Conservation (phyloP, 2,888 invertebrate species). For the Ormyrus thymus region DNA sequence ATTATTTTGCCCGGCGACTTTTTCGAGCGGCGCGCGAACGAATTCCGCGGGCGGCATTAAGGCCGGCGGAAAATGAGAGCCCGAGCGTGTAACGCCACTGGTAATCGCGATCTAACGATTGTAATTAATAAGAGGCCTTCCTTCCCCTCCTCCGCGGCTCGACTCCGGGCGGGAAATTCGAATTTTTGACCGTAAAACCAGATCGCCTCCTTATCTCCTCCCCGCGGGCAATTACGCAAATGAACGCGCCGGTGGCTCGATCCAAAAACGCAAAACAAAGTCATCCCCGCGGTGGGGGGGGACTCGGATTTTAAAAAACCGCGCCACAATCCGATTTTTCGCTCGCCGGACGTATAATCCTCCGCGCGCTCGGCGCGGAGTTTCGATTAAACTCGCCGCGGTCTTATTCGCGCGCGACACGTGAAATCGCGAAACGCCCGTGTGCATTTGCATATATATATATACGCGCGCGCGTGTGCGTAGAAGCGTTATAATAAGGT, state of each 20-base stretch:
- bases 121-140: constrained; percentile 22
- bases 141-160: not conserved
- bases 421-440: constrained; percentile 58
- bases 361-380: not conserved
- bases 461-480: not conserved
- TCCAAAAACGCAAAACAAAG: constrained; percentile 15
- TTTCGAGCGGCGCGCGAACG: not conserved
- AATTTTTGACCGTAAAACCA: constrained; percentile 30
- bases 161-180: constrained; percentile 15
- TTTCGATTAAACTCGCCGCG: constrained; percentile 45
- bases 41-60: not conserved
- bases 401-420: constrained; percentile 50
- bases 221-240: constrained; percentile 45
- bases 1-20: constrained; percentile 26
- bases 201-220: constrained; percentile 34
- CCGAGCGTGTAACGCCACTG: constrained; percentile 11
- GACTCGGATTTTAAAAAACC: constrained; percentile 13
- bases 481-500: constrained; percentile 62
- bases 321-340: not conserved
- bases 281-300: not conserved
- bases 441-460: constrained; percentile 29
- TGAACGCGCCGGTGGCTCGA: constrained; percentile 14
- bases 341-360: not conserved
- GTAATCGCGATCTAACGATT: constrained; percentile 22
- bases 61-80: not conserved